phyloP scores from a whole-genome alignment of 1,140 invertebrate species.

The Temnothorax curvispinosus region DNA sequence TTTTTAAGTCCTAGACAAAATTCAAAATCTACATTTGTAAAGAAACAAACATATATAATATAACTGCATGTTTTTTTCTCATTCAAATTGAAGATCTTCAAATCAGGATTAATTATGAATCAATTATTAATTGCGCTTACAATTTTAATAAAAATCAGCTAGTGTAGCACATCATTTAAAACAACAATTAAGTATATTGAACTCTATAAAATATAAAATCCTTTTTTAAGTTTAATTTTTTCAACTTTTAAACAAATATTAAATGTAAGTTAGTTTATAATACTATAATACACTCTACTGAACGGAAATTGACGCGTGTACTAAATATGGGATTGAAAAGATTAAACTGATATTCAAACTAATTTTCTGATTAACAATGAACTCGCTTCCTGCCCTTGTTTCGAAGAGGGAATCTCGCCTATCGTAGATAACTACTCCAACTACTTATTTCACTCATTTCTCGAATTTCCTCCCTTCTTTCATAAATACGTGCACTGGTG shows the following conservation, averaged over 20 bases:
- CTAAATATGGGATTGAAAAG: not conserved
- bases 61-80: not conserved
- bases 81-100: not conserved
- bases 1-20: not conserved
- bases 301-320: not conserved
- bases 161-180: not conserved
- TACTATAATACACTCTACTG: not conserved
- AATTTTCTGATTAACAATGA: conserved; percentile 20
- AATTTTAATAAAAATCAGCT: not conserved
- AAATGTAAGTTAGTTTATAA: not conserved
- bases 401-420: not conserved
- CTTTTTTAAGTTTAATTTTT: not conserved
- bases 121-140: not conserved
- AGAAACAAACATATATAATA: not conserved
- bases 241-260: not conserved
- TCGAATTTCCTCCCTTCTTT: conserved; percentile 45
- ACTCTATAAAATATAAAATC: not conserved
- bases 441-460: conserved; percentile 21
- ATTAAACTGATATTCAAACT: conserved; percentile 25
- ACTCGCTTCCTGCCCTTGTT: not conserved
- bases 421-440: conserved; percentile 27
- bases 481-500: conserved; percentile 65
- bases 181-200: not conserved
- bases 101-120: not conserved
- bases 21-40: not conserved